A percentile compares a stretch with the other conserved stretches of the same genome.
Conservation (phyloP, 2,888 invertebrate species). For the Hypomecis atomaria region DNA sequence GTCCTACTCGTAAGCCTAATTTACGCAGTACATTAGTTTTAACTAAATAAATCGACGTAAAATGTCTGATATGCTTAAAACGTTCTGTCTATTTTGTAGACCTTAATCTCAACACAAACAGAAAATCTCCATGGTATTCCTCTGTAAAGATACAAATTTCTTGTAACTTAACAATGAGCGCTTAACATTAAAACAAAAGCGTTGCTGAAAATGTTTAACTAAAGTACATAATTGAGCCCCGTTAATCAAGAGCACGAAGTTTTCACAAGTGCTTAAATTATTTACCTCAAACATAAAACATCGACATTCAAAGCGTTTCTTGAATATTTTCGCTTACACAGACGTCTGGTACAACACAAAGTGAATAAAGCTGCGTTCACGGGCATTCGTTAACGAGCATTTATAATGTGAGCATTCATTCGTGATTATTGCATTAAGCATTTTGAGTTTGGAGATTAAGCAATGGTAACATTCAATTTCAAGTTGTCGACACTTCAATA, state of each 20-base stretch:
- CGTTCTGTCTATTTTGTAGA: neutral
- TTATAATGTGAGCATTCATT: conserved; percentile 24
- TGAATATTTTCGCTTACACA: conserved; percentile 77
- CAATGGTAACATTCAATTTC: conserved; percentile 66
- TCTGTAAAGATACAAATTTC: conserved; percentile 43
- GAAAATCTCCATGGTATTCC: conserved; percentile 45
- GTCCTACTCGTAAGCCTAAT: no score
- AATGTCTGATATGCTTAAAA: neutral
- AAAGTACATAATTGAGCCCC: conserved; percentile 77
- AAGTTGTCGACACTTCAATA: neutral
- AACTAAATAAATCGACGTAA: no score
- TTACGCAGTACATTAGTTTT: no score
- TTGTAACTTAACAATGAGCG: conserved; percentile 59
- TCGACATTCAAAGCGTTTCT: conserved; percentile 78
- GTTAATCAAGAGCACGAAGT: conserved; percentile 80
- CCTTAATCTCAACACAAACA: conserved; percentile 33
- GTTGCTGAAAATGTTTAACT: conserved; percentile 72
- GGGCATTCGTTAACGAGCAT: conserved; percentile 17
- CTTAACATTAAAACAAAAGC: conserved; percentile 69
- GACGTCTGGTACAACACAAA: conserved; percentile 65
- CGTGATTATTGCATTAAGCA: conserved; percentile 18
- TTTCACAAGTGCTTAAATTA: conserved; percentile 80
- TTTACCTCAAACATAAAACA: conserved; percentile 82
- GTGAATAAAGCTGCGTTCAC: conserved; percentile 50
- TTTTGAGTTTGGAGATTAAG: conserved; percentile 1